Evolutionary conservation across 2,113 vertebrate species (phyloP).

Genomic region (Piaya cayana): DNA sequence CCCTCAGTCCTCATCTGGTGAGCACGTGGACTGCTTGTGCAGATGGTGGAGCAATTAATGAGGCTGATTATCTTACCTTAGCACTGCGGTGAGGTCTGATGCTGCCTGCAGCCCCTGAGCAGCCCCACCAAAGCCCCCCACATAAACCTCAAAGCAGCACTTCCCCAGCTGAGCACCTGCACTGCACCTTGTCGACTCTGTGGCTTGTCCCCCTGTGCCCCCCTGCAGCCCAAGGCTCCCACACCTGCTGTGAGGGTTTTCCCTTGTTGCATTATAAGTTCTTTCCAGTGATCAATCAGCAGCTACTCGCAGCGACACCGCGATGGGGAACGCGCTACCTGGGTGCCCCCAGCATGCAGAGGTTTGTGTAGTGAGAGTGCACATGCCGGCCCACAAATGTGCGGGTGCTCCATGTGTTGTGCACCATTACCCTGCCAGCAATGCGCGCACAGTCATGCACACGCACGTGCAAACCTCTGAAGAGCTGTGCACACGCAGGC

Average conservation of each 20-base stretch:
- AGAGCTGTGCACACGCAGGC: not conserved
- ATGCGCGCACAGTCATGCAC: too few relatives aligned
- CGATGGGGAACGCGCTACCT: not conserved
- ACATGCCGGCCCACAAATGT: not conserved
- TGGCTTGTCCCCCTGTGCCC: too few relatives aligned
- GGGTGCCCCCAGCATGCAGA: fast-evolving
- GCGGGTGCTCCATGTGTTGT: fast-evolving
- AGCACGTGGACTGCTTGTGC: not conserved
- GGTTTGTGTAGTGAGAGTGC: not conserved
- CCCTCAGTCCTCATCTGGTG: not conserved
- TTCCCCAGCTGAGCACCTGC: fast-evolving
- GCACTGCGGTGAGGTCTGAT: not conserved
- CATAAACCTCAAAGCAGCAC: not conserved
- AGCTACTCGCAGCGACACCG: not conserved
- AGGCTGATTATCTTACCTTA: slow-evolving; percentile 46
- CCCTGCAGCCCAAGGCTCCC: not conserved
- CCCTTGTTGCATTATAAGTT: not conserved
- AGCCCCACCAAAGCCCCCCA: not conserved
- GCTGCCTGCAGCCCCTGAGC: not conserved
- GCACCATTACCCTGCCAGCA: not conserved
- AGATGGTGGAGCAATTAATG: slow-evolving; percentile 33
- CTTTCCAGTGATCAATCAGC: not conserved
- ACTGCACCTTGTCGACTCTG: not conserved
- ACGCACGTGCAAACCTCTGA: not conserved
- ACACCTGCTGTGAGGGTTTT: not conserved